Evolutionary conservation across 2,797 vertebrate species (phyloP), one percentile per base, ranked within the genome.

Genomic region (Meda fulgida): DNA sequence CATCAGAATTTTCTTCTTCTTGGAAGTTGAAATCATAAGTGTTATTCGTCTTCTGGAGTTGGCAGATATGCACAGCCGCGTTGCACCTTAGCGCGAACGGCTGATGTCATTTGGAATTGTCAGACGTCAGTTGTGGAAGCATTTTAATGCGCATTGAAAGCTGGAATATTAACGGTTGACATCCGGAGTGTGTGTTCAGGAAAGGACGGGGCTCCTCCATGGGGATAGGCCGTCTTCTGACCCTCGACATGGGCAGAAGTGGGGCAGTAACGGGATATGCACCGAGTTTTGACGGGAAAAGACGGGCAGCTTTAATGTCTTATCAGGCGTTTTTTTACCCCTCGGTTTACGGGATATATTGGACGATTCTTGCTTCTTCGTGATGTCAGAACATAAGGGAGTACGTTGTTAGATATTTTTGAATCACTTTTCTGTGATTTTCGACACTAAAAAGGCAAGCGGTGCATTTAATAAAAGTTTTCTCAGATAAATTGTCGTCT

Each of bases 141-240:
- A 53, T 77, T 80, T 88, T 34, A 26, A 58, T 31, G 88, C 89
- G 87, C 82, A 87, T 89, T 90, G 90, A 88, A 88, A 90, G 90
- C 91, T 88, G 92, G 90, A 92, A 89, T 87, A 92, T 88, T 91
- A 88, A 91, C 88, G 83, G 78, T 87, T 90, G 90, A 93, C 93
- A 93, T 92, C 92, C 94, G 94, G 93, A 93, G 91, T 91, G 91
- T 91, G 91, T 94, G 92, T 93, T 92, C 94, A 96, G 95, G 95
- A 96, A 96, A 96, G 94, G 91, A 96, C 95, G 95, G 91, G 94
- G 95, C 93, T 95, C 93, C 88, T 95, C 91, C 79, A 87, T 94
- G 94, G 93, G 93, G 94, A 94, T 83, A 95, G 95, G 95, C 95
- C 95, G 90, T 81, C 55, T 75, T 78, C 93, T 92, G 80, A 79